phyloP scores from a whole-genome alignment of 2,797 vertebrate species.

The Smutsia temminckii region DNA sequence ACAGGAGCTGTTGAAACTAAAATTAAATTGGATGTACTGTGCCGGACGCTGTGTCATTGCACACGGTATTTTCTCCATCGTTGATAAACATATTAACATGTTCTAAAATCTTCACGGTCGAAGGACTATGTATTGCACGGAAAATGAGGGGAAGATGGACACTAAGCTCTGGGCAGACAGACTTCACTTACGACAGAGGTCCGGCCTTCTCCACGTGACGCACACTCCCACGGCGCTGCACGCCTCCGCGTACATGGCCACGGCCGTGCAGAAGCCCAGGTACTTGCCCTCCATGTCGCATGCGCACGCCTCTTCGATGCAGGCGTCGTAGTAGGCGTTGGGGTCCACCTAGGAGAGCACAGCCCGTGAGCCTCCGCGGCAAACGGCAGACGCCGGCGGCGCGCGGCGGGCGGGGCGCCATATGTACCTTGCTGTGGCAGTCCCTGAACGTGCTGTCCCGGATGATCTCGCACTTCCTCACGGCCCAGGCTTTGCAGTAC shows the following conservation, averaged over 20 bases:
- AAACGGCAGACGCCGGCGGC: too few relatives aligned
- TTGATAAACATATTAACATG: neutral
- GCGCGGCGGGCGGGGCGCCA: too few relatives aligned
- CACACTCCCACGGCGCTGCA: slow-evolving; percentile 87
- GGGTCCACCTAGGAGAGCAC: slow-evolving; percentile 87
- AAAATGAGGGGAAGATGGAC: neutral
- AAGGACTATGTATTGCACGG: neutral
- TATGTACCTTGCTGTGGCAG: slow-evolving; percentile 88
- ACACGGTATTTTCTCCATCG: neutral
- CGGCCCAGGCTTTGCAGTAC: slow-evolving; percentile 90
- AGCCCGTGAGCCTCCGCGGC: neutral
- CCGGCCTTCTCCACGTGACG: slow-evolving; percentile 89
- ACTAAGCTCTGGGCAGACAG: too few relatives aligned
- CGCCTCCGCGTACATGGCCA: slow-evolving; percentile 90
- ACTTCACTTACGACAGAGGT: slow-evolving; percentile 89
- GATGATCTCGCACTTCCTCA: slow-evolving; percentile 89
- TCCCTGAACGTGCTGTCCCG: slow-evolving; percentile 84
- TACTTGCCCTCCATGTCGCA: slow-evolving; percentile 92
- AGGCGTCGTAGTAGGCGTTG: slow-evolving; percentile 86
- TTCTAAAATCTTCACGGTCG: neutral
- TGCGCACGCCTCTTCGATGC: slow-evolving; percentile 89
- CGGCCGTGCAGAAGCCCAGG: slow-evolving; percentile 90
- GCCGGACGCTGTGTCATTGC: neutral
- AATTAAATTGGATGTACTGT: neutral
- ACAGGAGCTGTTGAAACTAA: neutral